Percentiles rank a stretch among this genome's conserved stretches.
Conservation (phyloP, 2,888 invertebrate species). For the Polymixis flavicincta region DNA sequence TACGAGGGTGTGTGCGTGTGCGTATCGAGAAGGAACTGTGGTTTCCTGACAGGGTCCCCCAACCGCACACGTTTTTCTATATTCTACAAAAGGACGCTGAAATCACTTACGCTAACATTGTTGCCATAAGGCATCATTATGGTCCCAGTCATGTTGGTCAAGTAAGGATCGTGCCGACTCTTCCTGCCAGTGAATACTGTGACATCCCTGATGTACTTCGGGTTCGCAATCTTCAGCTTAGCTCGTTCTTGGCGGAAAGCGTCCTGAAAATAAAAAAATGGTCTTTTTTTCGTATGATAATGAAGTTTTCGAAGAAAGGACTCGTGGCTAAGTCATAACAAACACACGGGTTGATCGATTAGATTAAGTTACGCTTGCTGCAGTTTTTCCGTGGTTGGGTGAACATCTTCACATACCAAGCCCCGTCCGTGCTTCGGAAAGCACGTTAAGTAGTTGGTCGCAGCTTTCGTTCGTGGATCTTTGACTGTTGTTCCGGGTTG, state of each 20-base stretch:
- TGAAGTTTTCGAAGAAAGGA: neutral
- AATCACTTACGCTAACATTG: slow-evolving; percentile 70
- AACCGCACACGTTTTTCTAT: neutral
- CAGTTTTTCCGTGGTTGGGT: no score
- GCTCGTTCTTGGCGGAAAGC: slow-evolving; percentile 66
- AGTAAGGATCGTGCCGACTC: slow-evolving; percentile 65
- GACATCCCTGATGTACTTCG: slow-evolving; percentile 68
- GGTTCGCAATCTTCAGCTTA: slow-evolving; percentile 61
- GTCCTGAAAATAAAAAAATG: slow-evolving; percentile 51
- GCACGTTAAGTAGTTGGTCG: no score
- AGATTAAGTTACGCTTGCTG: no score
- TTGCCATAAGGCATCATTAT: slow-evolving; percentile 65
- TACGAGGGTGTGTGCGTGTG: neutral
- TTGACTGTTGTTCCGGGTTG: no score
- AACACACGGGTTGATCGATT: no score
- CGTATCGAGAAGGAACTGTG: no score
- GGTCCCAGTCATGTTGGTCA: slow-evolving; percentile 68
- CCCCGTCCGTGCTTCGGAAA: no score
- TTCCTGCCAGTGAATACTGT: slow-evolving; percentile 65
- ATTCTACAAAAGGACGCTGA: neutral
- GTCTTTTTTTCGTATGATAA: neutral
- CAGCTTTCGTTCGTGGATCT: no score
- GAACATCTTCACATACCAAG: no score
- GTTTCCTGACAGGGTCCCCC: neutral
- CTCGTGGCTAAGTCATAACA: no score